Base-by-base conservation (phyloP, 2,113 vertebrate species). In the Acrocephalus arundinaceus region DNA sequence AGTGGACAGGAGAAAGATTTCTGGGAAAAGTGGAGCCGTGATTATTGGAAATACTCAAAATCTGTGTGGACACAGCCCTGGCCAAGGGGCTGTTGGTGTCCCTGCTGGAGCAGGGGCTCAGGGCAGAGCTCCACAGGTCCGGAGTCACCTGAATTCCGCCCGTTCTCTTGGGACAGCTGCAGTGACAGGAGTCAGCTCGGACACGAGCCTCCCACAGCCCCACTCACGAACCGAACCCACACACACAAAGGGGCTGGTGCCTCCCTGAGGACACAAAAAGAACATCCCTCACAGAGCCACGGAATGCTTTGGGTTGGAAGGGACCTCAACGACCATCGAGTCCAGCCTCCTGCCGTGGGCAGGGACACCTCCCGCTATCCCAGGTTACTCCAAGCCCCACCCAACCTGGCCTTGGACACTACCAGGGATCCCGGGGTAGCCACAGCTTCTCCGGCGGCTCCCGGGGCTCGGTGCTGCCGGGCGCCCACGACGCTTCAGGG, bases 401-500 rank as follows among this genome's bases (percentile, higher is more conserved):
- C 45, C 70, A 66, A 0, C 15, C n/a, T 19, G 71, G 12, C n/a
- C 35, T n/a, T 2, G 61, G 35, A 0, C 71, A 30, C 35, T 67
- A 2, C 15, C 52, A 66, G 35, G 24, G 51, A 30, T 49, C 6
- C 37, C 27, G n/a, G 28, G 28, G 28, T 48, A 55, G n/a, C n/a
- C 85, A 3, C 65, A 54, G 28, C 33, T 46, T 0, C 73, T 46
- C 45, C 2, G 7, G 31, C 19, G 19, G 37, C 1, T 30, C 25
- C 9, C 20, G 5, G 51, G 6, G 51, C 39, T 7, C 39, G 49
- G 15, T 1, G 37, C 23, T 30, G 37, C 19, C 7, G 11, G 4
- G 33, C 7, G 7, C 4, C 19, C 49, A 0, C 49, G 51, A 4
- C 51, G 5, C 63, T 0, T 10, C 41, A 25, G 21, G 13, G 7